phyloP scores from a whole-genome alignment of 2,797 vertebrate species.

The Onychomys torridus region DNA sequence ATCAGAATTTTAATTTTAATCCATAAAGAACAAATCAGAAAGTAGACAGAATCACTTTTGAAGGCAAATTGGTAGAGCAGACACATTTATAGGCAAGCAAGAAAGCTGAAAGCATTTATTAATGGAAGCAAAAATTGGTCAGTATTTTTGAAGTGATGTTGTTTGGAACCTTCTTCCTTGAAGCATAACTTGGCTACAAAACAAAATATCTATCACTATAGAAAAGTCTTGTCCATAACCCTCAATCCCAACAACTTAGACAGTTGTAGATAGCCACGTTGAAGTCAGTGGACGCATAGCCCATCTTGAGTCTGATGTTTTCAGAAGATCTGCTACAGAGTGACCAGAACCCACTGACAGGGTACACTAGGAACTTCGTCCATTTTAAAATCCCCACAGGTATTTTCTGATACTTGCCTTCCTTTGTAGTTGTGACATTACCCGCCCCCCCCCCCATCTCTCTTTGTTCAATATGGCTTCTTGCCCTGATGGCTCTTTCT shows the following conservation, averaged over 20 bases:
- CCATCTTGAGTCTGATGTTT: not conserved
- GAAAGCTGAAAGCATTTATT: constrained; percentile 45
- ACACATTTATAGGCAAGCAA: constrained; percentile 24
- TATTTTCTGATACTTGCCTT: not conserved
- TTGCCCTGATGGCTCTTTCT: not conserved
- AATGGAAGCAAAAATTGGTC: constrained; percentile 34
- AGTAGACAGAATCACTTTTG: constrained; percentile 46
- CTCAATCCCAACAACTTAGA: not conserved
- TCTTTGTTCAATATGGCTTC: not conserved
- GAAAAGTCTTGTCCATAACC: constrained; percentile 33
- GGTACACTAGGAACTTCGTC: not conserved
- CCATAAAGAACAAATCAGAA: constrained; percentile 55
- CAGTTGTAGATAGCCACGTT: not conserved
- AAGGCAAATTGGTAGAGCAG: constrained; percentile 47
- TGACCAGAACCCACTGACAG: not conserved
- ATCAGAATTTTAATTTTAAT: constrained; percentile 60
- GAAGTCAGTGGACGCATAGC: not conserved
- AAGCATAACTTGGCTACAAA: not conserved
- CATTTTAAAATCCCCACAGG: not conserved
- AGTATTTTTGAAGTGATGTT: constrained; percentile 24
- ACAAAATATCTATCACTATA: constrained; percentile 16
- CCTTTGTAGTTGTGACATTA: not conserved
- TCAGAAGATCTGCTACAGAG: not conserved
- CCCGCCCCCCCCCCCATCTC: not conserved
- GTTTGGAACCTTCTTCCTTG: not conserved